These are phyloP conservation scores for Caenorhabditis briggsae DNA, from an alignment of 1,140 invertebrate genomes.

Conservation along the genomic window DNA sequence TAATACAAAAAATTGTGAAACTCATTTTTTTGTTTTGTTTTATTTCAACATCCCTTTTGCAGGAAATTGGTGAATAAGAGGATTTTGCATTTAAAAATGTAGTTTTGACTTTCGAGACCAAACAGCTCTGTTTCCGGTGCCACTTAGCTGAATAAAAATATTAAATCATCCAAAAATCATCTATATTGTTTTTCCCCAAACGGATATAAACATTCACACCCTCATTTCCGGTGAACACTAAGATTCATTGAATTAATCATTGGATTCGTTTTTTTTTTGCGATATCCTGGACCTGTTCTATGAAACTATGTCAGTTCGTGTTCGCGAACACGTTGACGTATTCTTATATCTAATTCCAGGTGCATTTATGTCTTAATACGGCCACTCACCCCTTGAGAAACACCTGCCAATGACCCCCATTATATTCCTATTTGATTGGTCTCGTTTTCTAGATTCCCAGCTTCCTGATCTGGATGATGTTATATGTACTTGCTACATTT, in stretches of 20 bases:
- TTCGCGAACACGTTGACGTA: slow-evolving; percentile 24
- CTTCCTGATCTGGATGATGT: slow-evolving; percentile 18
- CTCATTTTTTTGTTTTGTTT: too few relatives aligned
- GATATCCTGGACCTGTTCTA: not conserved
- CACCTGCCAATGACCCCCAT: slow-evolving; percentile 36
- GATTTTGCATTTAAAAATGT: too few relatives aligned
- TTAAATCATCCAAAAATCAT: not conserved
- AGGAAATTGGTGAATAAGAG: too few relatives aligned
- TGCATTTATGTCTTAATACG: not conserved
- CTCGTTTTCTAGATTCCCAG: not conserved
- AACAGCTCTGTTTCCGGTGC: too few relatives aligned
- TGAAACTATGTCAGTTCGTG: not conserved
- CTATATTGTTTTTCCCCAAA: not conserved
- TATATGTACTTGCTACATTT: not conserved
- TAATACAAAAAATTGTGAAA: not conserved
- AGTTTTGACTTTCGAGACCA: too few relatives aligned
- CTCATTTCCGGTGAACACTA: slow-evolving; percentile 2
- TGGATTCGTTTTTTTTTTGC: too few relatives aligned
- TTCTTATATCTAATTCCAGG: not conserved
- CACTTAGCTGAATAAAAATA: too few relatives aligned
- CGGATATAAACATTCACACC: slow-evolving; percentile 22
- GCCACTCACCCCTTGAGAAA: not conserved
- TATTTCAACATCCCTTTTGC: too few relatives aligned
- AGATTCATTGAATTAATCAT: slow-evolving; percentile 10
- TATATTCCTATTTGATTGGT: not conserved